Evolutionary conservation across 2,888 invertebrate species (phyloP).

Genomic region (Protophormia terraenovae): DNA sequence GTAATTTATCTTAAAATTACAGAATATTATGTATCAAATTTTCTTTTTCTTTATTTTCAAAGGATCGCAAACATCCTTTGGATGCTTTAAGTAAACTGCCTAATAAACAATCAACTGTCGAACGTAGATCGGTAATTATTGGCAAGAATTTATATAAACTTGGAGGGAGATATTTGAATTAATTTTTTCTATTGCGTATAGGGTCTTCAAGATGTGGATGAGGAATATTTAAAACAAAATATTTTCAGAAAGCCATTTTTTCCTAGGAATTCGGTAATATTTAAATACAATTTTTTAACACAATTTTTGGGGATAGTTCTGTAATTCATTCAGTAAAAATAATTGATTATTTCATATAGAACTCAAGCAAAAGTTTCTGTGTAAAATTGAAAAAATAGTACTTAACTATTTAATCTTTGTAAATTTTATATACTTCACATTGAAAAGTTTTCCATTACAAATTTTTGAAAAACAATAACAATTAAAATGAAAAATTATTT

Average conservation of each 20-base stretch:
- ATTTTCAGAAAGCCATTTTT: conserved; percentile 70
- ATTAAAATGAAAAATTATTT: too few species aligned
- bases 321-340: too few species aligned
- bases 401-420: too few species aligned
- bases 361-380: too few species aligned
- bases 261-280: conserved; percentile 66
- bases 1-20: conserved; percentile 33
- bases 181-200: conserved; percentile 13
- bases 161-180: not conserved
- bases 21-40: not conserved
- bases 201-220: conserved; percentile 78
- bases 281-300: not conserved
- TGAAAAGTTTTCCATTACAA: too few species aligned
- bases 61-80: conserved; percentile 76
- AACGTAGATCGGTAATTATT: conserved; percentile 75
- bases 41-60: not conserved
- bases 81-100: conserved; percentile 77
- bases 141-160: not conserved
- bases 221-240: conserved; percentile 74
- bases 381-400: too few species aligned
- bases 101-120: conserved; percentile 71
- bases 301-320: too few species aligned
- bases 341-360: too few species aligned
- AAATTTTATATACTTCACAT: too few species aligned
- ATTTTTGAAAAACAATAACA: too few species aligned